phyloP scores from a whole-genome alignment of 2,888 invertebrate species.

The Diaphora mendica region DNA sequence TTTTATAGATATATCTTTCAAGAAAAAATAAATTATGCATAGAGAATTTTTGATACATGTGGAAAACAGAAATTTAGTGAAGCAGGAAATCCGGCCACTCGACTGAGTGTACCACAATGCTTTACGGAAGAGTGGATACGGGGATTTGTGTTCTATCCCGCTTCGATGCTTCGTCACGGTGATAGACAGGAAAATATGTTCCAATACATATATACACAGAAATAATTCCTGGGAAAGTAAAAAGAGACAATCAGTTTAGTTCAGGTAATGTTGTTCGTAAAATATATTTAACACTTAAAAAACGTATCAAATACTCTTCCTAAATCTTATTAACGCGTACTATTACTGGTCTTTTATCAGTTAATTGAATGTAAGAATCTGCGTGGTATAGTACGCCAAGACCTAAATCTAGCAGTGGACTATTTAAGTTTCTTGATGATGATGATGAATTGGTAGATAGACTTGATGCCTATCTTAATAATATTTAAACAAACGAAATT shows the following conservation, averaged over 20 bases:
- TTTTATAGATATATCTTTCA: neutral
- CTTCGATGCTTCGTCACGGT: neutral
- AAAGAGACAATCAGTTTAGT: neutral
- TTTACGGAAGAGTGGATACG: slow-evolving; percentile 16
- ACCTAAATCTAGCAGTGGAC: too few species aligned
- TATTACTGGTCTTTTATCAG: too few species aligned
- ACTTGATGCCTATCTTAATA: too few species aligned
- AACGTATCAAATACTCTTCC: neutral
- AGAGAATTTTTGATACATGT: neutral
- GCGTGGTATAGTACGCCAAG: too few species aligned
- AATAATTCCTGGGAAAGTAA: neutral
- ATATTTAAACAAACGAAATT: too few species aligned
- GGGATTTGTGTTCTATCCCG: slow-evolving; percentile 12
- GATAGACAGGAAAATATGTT: neutral
- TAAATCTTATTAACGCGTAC: neutral
- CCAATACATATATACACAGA: neutral
- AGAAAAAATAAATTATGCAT: neutral
- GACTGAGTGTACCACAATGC: slow-evolving; percentile 18
- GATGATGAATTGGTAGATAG: too few species aligned
- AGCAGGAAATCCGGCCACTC: slow-evolving; percentile 18
- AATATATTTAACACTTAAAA: neutral
- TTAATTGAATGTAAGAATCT: too few species aligned
- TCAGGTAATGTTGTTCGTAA: neutral
- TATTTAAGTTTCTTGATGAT: too few species aligned
- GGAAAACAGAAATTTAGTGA: slow-evolving; percentile 12